phyloP scores from a whole-genome alignment of 1,140 invertebrate species.

The Popillia japonica region DNA sequence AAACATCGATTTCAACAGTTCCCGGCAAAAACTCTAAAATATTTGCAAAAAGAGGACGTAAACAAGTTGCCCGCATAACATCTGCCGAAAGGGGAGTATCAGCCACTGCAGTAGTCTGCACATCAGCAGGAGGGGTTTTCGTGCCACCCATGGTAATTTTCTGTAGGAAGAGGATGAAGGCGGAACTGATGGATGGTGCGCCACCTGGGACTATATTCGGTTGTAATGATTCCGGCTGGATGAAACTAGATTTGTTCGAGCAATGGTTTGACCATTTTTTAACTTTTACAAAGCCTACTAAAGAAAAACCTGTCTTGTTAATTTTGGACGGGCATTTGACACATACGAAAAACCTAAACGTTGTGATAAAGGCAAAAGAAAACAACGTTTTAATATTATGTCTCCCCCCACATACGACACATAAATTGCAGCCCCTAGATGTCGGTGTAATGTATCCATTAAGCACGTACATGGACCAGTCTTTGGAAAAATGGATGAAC shows the following conservation, averaged over 20 bases:
- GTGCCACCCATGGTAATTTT: slow-evolving; percentile 56
- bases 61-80: slow-evolving; percentile 52
- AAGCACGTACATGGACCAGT: slow-evolving; percentile 50
- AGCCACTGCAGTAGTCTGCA: slow-evolving; percentile 54
- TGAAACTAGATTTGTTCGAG: slow-evolving; percentile 51
- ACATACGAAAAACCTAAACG: slow-evolving; percentile 24
- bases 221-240: slow-evolving; percentile 51
- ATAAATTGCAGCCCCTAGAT: slow-evolving; percentile 55
- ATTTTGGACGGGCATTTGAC: slow-evolving; percentile 50
- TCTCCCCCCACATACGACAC: slow-evolving; percentile 34
- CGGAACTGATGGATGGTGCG: slow-evolving; percentile 38
- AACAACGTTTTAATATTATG: slow-evolving; percentile 41
- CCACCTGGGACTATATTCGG: slow-evolving; percentile 48
- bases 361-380: slow-evolving; percentile 14
- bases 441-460: slow-evolving; percentile 57
- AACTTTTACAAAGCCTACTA: slow-evolving; percentile 43
- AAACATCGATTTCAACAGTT: slow-evolving; percentile 61
- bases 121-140: slow-evolving; percentile 52
- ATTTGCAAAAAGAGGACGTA: slow-evolving; percentile 40
- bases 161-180: slow-evolving; percentile 41
- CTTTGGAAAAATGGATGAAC: slow-evolving; percentile 43
- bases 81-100: slow-evolving; percentile 49
- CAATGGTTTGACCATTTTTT: slow-evolving; percentile 48
- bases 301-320: slow-evolving; percentile 44
- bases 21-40: slow-evolving; percentile 40